phyloP scores from a whole-genome alignment of 2,797 vertebrate genomes.

The Eulemur albifrons region DNA sequence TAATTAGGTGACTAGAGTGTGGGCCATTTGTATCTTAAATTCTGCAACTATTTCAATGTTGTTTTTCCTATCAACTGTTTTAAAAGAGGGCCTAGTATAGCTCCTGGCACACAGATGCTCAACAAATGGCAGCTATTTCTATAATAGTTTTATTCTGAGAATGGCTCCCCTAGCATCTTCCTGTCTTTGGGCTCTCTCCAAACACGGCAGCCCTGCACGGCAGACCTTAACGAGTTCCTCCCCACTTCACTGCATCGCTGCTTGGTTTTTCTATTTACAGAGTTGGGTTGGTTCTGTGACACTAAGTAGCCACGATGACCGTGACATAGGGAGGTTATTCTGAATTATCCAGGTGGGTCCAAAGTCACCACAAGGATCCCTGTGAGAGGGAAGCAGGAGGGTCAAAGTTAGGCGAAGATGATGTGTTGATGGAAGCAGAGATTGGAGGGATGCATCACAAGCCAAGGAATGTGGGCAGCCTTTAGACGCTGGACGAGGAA shows the following conservation, averaged over 20 bases:
- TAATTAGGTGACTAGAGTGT: background rate
- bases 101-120: background rate
- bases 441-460: background rate
- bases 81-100: background rate
- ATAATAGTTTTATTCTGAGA: slow-evolving; percentile 27
- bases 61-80: slow-evolving; percentile 47
- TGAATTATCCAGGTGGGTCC: background rate
- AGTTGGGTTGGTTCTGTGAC: background rate
- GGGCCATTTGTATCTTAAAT: slow-evolving; percentile 9
- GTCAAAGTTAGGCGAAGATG: background rate
- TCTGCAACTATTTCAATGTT: background rate
- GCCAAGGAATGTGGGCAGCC: background rate
- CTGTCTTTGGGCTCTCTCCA: background rate
- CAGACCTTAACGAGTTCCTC: background rate
- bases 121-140: slow-evolving; percentile 12
- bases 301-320: background rate
- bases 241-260: background rate
- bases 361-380: background rate
- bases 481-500: background rate
- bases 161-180: background rate
- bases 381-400: background rate
- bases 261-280: background rate
- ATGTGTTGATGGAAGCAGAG: background rate
- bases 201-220: background rate
- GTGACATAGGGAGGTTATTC: background rate